Conservation (phyloP, 2,888 invertebrate species). For the Dioctria rufipes region DNA sequence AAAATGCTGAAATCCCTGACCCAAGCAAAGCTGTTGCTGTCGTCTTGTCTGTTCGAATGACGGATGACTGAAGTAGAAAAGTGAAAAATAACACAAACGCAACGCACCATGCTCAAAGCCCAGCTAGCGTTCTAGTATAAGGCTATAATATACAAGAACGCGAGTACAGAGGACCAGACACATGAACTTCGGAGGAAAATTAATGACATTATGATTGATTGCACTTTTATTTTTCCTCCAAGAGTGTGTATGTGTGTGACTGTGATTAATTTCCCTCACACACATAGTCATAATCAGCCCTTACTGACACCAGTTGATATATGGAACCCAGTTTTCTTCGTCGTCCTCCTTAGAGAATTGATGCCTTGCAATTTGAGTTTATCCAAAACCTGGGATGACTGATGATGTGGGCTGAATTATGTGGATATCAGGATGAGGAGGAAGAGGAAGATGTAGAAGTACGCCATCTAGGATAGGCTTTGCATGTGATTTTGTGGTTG, state of each 20-base stretch:
- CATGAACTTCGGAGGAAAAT: constrained; percentile 35
- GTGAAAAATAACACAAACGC: constrained; percentile 51
- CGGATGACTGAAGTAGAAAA: constrained; percentile 50
- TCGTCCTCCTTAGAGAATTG: constrained; percentile 29
- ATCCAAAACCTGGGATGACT: constrained; percentile 44
- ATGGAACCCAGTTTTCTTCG: constrained; percentile 45
- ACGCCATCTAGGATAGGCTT: constrained; percentile 1
- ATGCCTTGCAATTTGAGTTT: constrained; percentile 23
- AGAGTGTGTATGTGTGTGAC: constrained; percentile 19
- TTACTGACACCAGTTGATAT: constrained; percentile 52
- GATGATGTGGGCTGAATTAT: constrained; percentile 47
- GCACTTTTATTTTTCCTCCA: constrained; percentile 47
- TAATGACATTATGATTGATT: constrained; percentile 55
- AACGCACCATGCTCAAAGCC: not conserved
- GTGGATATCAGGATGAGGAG: not conserved
- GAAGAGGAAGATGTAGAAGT: no score
- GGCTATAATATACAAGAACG: no score
- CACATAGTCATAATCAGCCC: constrained; percentile 52
- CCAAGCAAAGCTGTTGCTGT: constrained; percentile 54
- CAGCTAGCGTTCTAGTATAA: not conserved
- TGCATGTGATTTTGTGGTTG: not conserved
- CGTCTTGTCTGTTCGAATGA: constrained; percentile 52
- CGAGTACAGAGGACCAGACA: constrained; percentile 27
- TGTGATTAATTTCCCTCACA: constrained; percentile 49
- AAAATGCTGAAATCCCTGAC: constrained; percentile 50